phyloP scores from a whole-genome alignment of 2,888 invertebrate genomes.

The Sarcophaga carnaria region DNA sequence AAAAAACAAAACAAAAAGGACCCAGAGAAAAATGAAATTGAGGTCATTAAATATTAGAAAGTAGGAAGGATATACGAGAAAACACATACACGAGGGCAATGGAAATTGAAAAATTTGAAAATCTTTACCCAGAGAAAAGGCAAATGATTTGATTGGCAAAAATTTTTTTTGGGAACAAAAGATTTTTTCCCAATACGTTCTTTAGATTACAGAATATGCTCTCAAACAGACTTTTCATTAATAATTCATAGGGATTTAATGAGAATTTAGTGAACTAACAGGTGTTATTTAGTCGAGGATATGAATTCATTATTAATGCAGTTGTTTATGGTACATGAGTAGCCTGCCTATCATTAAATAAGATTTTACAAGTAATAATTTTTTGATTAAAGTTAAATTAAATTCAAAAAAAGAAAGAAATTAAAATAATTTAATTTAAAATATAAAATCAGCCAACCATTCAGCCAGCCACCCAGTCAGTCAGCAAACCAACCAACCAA shows the following conservation, averaged over 20 bases:
- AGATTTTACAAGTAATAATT: conserved; percentile 37
- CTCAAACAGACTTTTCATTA: too few relatives aligned
- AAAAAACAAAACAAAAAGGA: neutral
- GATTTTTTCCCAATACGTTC: too few relatives aligned
- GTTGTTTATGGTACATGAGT: neutral
- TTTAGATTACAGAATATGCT: neutral
- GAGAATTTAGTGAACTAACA: too few relatives aligned
- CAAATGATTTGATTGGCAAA: neutral
- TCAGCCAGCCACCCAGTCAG: too few relatives aligned
- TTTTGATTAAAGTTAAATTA: neutral
- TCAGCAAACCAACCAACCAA: conserved; percentile 17
- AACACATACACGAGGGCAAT: neutral
- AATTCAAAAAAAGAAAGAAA: neutral
- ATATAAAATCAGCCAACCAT: conserved; percentile 33
- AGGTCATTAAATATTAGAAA: conserved; percentile 44
- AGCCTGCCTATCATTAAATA: conserved; percentile 14
- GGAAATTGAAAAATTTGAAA: conserved; percentile 8
- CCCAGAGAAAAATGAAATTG: conserved; percentile 21
- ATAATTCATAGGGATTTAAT: too few relatives aligned
- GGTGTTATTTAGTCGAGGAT: too few relatives aligned
- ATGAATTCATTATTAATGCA: too few relatives aligned
- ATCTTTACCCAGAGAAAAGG: neutral
- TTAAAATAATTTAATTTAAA: conserved; percentile 32
- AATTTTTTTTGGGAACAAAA: neutral
- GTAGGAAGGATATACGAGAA: neutral